Base-by-base conservation (phyloP, 2,113 vertebrate species). In the Cynocephalus volans region DNA sequence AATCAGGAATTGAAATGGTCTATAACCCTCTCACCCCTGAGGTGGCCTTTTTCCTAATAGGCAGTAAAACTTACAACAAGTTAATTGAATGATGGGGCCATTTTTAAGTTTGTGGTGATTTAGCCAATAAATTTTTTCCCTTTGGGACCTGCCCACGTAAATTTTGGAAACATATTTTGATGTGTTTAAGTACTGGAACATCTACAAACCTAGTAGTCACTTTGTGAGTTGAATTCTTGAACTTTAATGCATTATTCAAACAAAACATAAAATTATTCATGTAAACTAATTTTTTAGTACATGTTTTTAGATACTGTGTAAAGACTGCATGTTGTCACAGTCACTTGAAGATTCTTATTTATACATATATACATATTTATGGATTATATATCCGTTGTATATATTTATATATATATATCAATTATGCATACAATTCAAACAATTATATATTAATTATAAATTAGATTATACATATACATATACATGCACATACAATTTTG, bases 61-160 rank as follows among this genome's bases (percentile, higher is more conserved):
- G 36, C 45, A 69, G 23, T 85, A 50, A 80, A 96, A 85, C 24
- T 67, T 75, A 65, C 33, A 67, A 58, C 33, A 67, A 85, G 52
- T 76, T 18, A 62, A n/a, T 58, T 75, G 33, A 92, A 92, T 89
- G 18, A 80, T 41, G 8, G 6, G 15, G 45, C 0, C 21, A 88
- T 23, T 83, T 88, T 92, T 28, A 80, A 86, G 21, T 92, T 60
- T 85, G 77, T 60, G 23, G 45, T 96, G 31, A 92, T 86, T 80
- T 67, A 88, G 10, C 6, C 23, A 94, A 91, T 60, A 54, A 72
- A 18, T 13, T 10, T 54, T 64, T 81, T 54, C 18, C 64, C 56
- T 48, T 52, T 21, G n/a, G 19, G 56, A 6, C 62, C 50, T 81
- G 28, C 41, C 4, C 14, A 48, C 45, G 41, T 54, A 69, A 21